phyloP scores from a whole-genome alignment of 1,140 invertebrate genomes.

The Mizuhopecten yessoensis region DNA sequence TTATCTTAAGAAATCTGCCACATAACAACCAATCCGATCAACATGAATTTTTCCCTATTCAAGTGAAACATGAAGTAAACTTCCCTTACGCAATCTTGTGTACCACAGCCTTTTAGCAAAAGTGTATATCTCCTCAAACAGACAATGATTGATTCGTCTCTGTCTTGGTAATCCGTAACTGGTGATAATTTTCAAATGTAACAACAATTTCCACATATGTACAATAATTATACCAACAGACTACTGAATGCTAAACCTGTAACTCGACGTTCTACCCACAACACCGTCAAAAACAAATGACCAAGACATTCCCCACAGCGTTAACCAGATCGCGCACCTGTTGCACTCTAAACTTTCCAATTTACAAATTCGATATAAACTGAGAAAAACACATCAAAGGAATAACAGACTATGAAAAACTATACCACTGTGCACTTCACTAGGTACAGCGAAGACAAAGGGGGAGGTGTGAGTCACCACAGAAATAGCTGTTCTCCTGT shows the following conservation, averaged over 20 bases:
- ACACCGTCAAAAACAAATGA: background rate
- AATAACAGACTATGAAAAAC: background rate
- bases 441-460: background rate
- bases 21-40: background rate
- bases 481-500: no score
- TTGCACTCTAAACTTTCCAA: constrained; percentile 7
- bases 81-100: background rate
- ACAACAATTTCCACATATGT: no score
- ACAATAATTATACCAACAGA: no score
- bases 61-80: background rate
- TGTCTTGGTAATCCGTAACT: no score
- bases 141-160: no score
- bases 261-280: no score
- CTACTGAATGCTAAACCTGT: no score
- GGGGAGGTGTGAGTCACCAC: background rate
- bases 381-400: background rate
- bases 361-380: constrained; percentile 29
- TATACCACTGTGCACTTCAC: background rate
- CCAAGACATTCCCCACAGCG: background rate
- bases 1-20: background rate
- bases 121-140: no score
- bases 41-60: background rate
- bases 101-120: no score
- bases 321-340: background rate
- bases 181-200: no score